Conservation (phyloP, 2,797 vertebrate genomes). For the Meda fulgida region DNA sequence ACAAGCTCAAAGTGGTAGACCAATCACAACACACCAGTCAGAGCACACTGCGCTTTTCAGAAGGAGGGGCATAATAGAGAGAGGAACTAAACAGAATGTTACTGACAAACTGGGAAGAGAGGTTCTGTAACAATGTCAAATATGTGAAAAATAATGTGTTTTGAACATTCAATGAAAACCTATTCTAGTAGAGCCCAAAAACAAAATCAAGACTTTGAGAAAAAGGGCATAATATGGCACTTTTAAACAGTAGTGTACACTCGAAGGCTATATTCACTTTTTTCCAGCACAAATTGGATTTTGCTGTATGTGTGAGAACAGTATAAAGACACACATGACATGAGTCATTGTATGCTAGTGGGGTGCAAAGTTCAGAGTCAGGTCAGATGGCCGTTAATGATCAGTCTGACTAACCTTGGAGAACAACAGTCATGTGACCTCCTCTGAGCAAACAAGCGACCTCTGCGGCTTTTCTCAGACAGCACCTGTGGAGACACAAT, state of each 20-base stretch:
- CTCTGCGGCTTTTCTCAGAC: slow-evolving; percentile 89
- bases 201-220: background rate
- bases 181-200: too few relatives aligned
- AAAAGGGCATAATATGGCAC: background rate
- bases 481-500: slow-evolving; percentile 77
- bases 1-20: background rate
- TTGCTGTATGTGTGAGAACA: background rate
- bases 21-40: background rate
- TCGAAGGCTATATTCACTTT: background rate
- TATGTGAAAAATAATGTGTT: too few relatives aligned
- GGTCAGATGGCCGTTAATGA: slow-evolving; percentile 22
- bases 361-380: slow-evolving; percentile 26
- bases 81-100: background rate
- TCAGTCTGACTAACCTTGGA: slow-evolving; percentile 86
- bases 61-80: background rate
- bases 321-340: background rate
- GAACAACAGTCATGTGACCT: slow-evolving; percentile 85
- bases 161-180: too few relatives aligned
- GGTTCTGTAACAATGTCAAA: background rate
- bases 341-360: background rate
- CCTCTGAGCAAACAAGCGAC: slow-evolving; percentile 84
- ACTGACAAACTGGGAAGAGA: background rate
- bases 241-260: background rate
- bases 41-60: background rate
- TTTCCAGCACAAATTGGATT: background rate